Conservation (phyloP, 2,113 vertebrate species). For the Lamprologus lemairii region DNA sequence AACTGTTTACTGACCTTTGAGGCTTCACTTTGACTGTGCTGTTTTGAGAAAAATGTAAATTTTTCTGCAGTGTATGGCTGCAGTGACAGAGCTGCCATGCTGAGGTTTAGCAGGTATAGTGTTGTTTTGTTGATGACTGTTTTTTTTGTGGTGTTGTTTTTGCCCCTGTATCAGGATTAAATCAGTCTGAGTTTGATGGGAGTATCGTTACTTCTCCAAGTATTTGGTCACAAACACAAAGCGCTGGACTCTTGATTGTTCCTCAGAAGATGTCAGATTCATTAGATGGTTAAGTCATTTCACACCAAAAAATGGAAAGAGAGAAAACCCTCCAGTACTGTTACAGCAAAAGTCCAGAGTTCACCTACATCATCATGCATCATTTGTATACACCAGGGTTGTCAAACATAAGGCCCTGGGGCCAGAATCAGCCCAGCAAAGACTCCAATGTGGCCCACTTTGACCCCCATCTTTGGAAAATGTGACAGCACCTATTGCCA, state of each 20-base stretch:
- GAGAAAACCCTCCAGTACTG: background rate
- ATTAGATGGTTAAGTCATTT: background rate
- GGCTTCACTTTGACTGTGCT: background rate
- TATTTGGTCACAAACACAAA: background rate
- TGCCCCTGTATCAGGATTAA: background rate
- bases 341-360: background rate
- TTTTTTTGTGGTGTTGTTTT: background rate
- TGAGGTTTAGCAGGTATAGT: background rate
- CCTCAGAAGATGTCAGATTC: background rate
- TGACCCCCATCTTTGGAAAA: background rate
- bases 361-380: background rate
- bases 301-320: background rate
- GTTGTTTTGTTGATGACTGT: accelerated
- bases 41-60: background rate
- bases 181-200: background rate
- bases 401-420: background rate
- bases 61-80: background rate
- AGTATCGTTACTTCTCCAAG: background rate
- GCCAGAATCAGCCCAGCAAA: background rate
- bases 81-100: background rate
- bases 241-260: background rate
- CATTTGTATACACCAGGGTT: background rate
- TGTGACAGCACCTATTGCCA: background rate
- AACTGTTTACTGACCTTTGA: background rate
- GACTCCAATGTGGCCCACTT: background rate